Conservation (phyloP, 2,797 vertebrate genomes). For the Aphelocoma californica region DNA sequence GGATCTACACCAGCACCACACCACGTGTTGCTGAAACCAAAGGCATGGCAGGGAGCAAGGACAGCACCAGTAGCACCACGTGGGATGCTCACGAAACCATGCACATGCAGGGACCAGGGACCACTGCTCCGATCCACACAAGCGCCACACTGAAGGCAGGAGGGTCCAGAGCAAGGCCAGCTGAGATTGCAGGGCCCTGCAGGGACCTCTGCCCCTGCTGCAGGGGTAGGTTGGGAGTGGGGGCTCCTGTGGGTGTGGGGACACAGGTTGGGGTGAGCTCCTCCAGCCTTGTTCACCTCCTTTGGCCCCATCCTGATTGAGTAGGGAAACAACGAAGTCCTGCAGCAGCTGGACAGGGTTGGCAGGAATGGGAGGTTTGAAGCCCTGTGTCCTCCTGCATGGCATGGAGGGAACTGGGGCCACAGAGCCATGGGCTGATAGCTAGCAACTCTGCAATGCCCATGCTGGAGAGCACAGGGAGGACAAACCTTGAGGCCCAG, state of each 20-base stretch:
- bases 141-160: accelerated
- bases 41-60: not conserved
- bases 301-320: not conserved
- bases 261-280: accelerated
- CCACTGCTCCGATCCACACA: accelerated
- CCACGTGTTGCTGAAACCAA: not conserved
- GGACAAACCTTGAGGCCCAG: not conserved
- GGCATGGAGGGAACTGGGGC: accelerated
- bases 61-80: not conserved
- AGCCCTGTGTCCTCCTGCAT: not conserved
- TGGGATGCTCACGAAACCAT: not conserved
- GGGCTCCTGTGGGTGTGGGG: not conserved
- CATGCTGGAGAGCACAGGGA: not conserved
- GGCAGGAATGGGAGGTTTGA: not conserved
- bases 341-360: not conserved
- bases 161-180: accelerated
- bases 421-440: not conserved
- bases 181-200: not conserved
- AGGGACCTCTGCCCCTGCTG: not conserved
- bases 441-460: not conserved
- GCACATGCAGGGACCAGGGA: not conserved
- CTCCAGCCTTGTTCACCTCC: not conserved
- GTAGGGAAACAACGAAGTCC: not conserved
- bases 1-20: not conserved
- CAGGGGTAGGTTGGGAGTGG: not conserved